Evolutionary conservation across 2,113 vertebrate genomes (phyloP).

Genomic region (Pan troglodytes): DNA sequence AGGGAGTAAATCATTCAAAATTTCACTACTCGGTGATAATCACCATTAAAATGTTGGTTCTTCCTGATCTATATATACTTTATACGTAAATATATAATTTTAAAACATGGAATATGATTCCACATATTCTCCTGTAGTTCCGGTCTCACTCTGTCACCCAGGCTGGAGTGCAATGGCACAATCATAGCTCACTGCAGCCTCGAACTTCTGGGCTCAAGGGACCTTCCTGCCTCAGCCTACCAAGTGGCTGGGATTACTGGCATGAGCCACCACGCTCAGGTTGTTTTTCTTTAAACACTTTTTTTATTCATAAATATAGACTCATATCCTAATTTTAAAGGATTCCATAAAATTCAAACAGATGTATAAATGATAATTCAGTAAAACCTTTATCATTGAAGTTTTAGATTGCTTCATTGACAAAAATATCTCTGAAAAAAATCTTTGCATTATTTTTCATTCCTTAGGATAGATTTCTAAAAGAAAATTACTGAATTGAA

Average conservation of each 20-base stretch:
- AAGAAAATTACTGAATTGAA: not conserved
- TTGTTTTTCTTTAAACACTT: not conserved
- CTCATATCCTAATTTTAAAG: not conserved
- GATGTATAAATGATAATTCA: not conserved
- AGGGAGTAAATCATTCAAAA: not conserved
- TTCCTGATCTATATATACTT: not conserved
- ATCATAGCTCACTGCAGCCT: too few relatives aligned
- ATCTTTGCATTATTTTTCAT: not conserved
- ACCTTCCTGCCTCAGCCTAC: too few relatives aligned
- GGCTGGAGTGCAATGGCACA: too few relatives aligned
- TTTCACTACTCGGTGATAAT: not conserved
- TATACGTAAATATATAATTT: not conserved
- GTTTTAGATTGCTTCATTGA: constrained; percentile 5
- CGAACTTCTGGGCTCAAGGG: too few relatives aligned
- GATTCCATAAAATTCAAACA: not conserved
- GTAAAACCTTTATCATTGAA: not conserved
- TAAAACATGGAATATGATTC: not conserved
- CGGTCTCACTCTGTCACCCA: too few relatives aligned
- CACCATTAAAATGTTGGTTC: not conserved
- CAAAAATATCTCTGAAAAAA: not conserved
- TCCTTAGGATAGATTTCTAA: not conserved
- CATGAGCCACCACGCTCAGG: too few relatives aligned
- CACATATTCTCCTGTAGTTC: not conserved
- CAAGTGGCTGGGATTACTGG: too few relatives aligned
- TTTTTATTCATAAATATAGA: not conserved